Percentiles rank a stretch among this genome's conserved stretches.
Evolutionary conservation across 2,888 invertebrate genomes (phyloP).

Genomic region (Deladenus siricidicola): DNA sequence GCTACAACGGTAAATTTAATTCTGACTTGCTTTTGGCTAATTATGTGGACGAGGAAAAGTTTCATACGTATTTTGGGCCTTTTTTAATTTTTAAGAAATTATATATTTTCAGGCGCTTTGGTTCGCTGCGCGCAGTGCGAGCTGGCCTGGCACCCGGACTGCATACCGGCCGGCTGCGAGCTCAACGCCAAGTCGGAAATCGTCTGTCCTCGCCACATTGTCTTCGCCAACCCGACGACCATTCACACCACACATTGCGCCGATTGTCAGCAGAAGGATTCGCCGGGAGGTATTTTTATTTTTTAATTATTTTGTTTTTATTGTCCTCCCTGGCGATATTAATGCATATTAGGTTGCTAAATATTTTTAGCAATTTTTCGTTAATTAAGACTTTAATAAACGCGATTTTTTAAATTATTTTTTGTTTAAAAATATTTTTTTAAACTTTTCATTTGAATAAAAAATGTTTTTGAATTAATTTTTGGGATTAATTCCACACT

Average conservation of each 20-base stretch:
- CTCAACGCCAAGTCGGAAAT: constrained; percentile 4
- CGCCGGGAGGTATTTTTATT: background rate
- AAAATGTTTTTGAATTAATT: no score
- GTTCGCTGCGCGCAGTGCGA: constrained; percentile 16
- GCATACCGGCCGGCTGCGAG: constrained; percentile 13
- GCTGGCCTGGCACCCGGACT: constrained; percentile 18
- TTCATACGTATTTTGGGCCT: background rate
- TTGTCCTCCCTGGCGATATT: no score
- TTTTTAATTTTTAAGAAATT: background rate
- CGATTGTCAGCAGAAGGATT: constrained; percentile 12
- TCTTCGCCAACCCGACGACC: constrained; percentile 7
- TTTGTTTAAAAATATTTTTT: background rate
- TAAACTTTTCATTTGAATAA: background rate
- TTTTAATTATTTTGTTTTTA: background rate
- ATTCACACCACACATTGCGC: constrained; percentile 15
- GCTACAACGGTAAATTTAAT: constrained; percentile 14
- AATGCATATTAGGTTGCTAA: no score
- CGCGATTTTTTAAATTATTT: background rate
- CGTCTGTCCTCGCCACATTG: constrained; percentile 15
- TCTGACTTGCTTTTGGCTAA: background rate
- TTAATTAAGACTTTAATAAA: background rate
- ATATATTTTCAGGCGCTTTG: constrained; percentile 4
- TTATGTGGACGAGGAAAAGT: background rate
- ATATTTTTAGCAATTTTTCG: no score
- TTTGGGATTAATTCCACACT: no score